A percentile compares a stretch with the other conserved stretches of the same genome.
phyloP scores from a whole-genome alignment of 1,140 invertebrate genomes.

The Drosophila obscura region DNA sequence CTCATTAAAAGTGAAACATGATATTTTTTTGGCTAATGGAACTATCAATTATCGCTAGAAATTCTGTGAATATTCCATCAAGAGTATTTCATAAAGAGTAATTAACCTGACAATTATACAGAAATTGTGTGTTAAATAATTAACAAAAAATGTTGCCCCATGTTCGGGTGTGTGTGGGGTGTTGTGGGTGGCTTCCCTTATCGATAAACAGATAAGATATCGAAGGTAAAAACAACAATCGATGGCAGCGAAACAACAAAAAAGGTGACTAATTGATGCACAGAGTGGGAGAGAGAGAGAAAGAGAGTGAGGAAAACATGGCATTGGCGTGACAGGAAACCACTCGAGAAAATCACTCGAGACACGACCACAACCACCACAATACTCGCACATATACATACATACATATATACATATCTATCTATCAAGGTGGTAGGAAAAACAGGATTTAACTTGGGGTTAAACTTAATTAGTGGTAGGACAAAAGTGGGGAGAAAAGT shows the following conservation, averaged over 20 bases:
- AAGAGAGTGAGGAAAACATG: conserved; percentile 32
- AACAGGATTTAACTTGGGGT: conserved; percentile 39
- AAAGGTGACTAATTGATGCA: conserved; percentile 33
- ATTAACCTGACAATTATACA: conserved; percentile 43
- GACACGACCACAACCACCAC: conserved; percentile 37
- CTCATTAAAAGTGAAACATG: conserved; percentile 29
- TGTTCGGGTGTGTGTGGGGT: conserved; percentile 33
- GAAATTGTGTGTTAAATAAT: conserved; percentile 46
- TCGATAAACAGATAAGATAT: conserved; percentile 30
- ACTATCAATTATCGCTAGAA: conserved; percentile 36
- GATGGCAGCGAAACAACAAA: conserved; percentile 23
- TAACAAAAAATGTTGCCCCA: conserved; percentile 24
- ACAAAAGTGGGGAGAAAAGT: background rate
- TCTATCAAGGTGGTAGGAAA: conserved; percentile 15
- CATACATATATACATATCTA: too few relatives aligned
- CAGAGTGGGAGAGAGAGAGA: conserved; percentile 3
- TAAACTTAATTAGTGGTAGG: conserved; percentile 43
- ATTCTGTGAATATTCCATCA: conserved; percentile 15
- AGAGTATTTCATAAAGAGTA: conserved; percentile 32
- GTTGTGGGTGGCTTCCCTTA: conserved; percentile 11
- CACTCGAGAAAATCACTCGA: conserved; percentile 48
- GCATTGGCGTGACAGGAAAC: conserved; percentile 51
- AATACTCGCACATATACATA: background rate
- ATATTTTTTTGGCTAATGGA: conserved; percentile 24
- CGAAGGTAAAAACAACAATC: background rate